phyloP scores from a whole-genome alignment of 2,113 vertebrate species.

The Albula goreensis region DNA sequence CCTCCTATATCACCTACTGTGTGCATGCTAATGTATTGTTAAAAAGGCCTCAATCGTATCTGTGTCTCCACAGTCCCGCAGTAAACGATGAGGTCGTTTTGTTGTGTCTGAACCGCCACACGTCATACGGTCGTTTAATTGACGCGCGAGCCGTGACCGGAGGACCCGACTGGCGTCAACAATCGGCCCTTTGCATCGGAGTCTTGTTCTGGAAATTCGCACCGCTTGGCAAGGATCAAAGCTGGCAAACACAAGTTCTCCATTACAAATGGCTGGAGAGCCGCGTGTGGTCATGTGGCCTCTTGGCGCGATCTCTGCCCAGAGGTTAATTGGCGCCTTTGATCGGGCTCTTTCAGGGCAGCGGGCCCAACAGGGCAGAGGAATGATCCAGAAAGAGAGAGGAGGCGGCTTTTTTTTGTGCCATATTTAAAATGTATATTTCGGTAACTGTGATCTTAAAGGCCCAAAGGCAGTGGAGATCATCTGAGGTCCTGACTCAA shows the following conservation, averaged over 20 bases:
- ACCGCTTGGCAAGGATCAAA: constrained; percentile 51
- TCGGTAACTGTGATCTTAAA: neutral
- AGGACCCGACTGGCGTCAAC: constrained; percentile 25
- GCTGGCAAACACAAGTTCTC: constrained; percentile 49
- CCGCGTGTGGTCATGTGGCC: constrained; percentile 49
- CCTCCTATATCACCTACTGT: neutral
- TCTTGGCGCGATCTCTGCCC: constrained; percentile 57
- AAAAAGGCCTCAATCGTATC: neutral
- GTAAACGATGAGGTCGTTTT: too few species aligned
- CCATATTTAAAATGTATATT: constrained; percentile 27
- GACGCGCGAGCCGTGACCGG: neutral
- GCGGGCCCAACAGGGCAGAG: constrained; percentile 53
- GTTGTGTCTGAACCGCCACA: neutral
- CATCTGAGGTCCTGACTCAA: neutral
- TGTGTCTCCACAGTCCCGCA: too few species aligned
- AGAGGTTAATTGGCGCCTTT: constrained; percentile 69
- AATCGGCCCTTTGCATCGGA: constrained; percentile 42
- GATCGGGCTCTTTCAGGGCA: constrained; percentile 58
- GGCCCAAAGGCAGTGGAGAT: neutral
- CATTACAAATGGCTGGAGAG: constrained; percentile 53
- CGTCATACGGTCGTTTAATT: neutral
- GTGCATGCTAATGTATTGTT: neutral
- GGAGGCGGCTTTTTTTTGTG: constrained; percentile 58
- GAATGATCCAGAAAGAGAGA: constrained; percentile 41
- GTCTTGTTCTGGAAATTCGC: constrained; percentile 31